A percentile compares a stretch with the other conserved stretches of the same genome.
Conservation (phyloP, 1,140 invertebrate species). For the Battus philenor region DNA sequence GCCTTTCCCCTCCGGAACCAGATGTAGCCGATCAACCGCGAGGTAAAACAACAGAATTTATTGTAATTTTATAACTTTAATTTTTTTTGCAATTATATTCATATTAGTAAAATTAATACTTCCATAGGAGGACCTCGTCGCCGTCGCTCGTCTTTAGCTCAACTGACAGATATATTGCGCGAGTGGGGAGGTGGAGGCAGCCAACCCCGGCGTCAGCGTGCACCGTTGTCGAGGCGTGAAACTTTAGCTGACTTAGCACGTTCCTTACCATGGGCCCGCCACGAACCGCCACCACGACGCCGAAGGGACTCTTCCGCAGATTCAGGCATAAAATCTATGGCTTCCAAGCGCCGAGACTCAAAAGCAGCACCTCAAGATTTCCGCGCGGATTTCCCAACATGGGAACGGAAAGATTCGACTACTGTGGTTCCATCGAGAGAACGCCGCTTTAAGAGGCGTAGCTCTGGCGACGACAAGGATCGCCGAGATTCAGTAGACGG, state of each 20-base stretch:
- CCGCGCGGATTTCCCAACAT: conserved; percentile 82
- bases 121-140: conserved; percentile 78
- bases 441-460: conserved; percentile 71
- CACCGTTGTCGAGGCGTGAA: conserved; percentile 86
- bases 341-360: conserved; percentile 83
- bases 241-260: conserved; percentile 88
- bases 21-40: conserved; percentile 76
- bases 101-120: not conserved
- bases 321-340: conserved; percentile 86
- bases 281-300: conserved; percentile 78
- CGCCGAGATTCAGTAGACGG: conserved; percentile 63
- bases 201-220: conserved; percentile 77
- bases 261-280: conserved; percentile 84
- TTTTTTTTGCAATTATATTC: conserved; percentile 8
- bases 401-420: conserved; percentile 79
- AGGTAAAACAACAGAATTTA: too few species aligned
- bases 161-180: conserved; percentile 89
- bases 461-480: conserved; percentile 73
- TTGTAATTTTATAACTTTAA: not conserved
- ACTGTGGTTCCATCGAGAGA: conserved; percentile 65
- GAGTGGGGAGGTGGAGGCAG: conserved; percentile 87
- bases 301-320: conserved; percentile 88
- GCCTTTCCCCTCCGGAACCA: conserved; percentile 87
- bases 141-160: conserved; percentile 88
- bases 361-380: conserved; percentile 81